Evolutionary conservation across 1,140 invertebrate species (phyloP), one percentile per base, ranked within the genome.

Genomic region (Globodera rostochiensis): DNA sequence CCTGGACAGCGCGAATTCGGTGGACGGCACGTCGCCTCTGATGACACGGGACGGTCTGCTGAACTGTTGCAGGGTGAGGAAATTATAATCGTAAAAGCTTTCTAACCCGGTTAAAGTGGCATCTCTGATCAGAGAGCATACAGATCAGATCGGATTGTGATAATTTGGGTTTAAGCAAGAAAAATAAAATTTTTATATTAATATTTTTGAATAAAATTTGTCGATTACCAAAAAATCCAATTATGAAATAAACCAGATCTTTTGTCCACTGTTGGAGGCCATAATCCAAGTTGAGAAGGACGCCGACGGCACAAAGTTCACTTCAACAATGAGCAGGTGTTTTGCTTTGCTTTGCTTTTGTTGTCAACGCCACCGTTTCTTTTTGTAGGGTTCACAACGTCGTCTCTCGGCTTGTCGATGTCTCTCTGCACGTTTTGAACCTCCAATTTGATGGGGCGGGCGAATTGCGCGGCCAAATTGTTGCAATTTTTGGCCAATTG

Each of bases 311-410:
- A n/a, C 19, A 64, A 49, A 46, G 69, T 69, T 78, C 25, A 78
- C 45, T 50, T 47, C 64, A 36, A 78, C 66, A 45, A 78, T 78
- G 76, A 49, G 64, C 47, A 78, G 76, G 76, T 77, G 19, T 69
- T n/a, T n/a, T 75, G 36, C 25, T n/a, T 19, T 76, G 36, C 36
- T 76, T 66, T 66, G 1, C n/a, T 21, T 66, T 66, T 67, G 15
- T 36, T 36, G 36, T 0, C 36, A 36, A 36, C 36, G 36, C 36
- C 36, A 45, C 57, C 67, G 66, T 69, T 64, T 78, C 45, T 47
- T 60, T 77, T 8, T 46, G 8, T 19, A 78, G 76, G 47, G 9
- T 21, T 4, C 50, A 66, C 70, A 64, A 50, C 45, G 70, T 46
- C 46, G 46, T 78, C 4, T 69, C n/a, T 19, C 66, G 66, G 15